A percentile compares a stretch with the other conserved stretches of the same genome.
phyloP scores from a whole-genome alignment of 1,140 invertebrate genomes.

The Eubasilissa regina region DNA sequence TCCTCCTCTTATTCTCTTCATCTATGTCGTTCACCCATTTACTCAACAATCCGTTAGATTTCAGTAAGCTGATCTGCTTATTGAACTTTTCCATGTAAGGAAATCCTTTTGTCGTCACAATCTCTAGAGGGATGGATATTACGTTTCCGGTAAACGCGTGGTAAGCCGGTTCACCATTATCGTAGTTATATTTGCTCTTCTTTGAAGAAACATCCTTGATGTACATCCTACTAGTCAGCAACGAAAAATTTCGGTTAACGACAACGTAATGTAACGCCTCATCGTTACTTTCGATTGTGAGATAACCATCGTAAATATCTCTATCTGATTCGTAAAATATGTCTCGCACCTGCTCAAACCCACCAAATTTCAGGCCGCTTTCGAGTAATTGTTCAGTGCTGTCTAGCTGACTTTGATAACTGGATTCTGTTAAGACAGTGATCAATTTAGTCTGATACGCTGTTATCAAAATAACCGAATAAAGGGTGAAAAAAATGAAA shows the following conservation, averaged over 20 bases:
- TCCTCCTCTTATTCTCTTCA: slow-evolving; percentile 53
- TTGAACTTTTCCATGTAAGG: slow-evolving; percentile 70
- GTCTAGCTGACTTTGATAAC: slow-evolving; percentile 70
- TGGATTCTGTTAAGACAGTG: slow-evolving; percentile 69
- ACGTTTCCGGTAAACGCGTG: slow-evolving; percentile 66
- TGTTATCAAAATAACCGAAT: slow-evolving; percentile 70
- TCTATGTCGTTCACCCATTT: slow-evolving; percentile 62
- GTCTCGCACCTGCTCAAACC: slow-evolving; percentile 69
- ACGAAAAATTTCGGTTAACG: slow-evolving; percentile 66
- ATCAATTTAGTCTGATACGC: slow-evolving; percentile 73
- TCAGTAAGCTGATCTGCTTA: slow-evolving; percentile 64
- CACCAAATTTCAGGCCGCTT: slow-evolving; percentile 68
- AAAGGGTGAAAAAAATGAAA: slow-evolving; percentile 69
- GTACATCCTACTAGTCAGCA: slow-evolving; percentile 64
- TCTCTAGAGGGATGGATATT: slow-evolving; percentile 71
- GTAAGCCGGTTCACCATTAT: slow-evolving; percentile 63
- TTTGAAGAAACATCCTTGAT: slow-evolving; percentile 65
- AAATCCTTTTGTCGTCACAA: slow-evolving; percentile 71
- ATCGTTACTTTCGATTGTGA: slow-evolving; percentile 63
- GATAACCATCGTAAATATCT: slow-evolving; percentile 67
- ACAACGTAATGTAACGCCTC: slow-evolving; percentile 66
- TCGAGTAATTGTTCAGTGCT: slow-evolving; percentile 68
- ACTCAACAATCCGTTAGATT: slow-evolving; percentile 67
- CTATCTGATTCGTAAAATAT: slow-evolving; percentile 70
- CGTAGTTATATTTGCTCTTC: slow-evolving; percentile 64